These are phyloP conservation scores for Alectoris magna DNA, from an alignment of 2,797 vertebrate species.

Conservation along the genomic window DNA sequence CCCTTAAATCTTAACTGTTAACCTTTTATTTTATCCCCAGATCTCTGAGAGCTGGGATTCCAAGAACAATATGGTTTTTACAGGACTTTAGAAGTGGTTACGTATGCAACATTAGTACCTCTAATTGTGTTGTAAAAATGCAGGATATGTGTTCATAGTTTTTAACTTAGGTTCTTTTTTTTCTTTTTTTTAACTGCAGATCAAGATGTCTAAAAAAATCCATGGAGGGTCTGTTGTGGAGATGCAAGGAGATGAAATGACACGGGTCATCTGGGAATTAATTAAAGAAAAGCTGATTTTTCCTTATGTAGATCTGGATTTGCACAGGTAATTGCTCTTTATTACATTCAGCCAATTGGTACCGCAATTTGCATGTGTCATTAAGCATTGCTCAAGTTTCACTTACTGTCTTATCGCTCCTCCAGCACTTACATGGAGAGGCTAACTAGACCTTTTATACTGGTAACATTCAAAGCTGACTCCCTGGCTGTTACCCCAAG, in stretches of 20 bases:
- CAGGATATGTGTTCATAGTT: neutral
- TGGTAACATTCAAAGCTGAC: neutral
- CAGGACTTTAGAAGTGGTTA: neutral
- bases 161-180: neutral
- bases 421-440: neutral
- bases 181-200: conserved; percentile 30
- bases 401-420: neutral
- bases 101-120: neutral
- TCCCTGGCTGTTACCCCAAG: neutral
- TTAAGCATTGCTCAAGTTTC: neutral
- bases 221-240: conserved; percentile 93
- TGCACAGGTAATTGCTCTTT: conserved; percentile 89
- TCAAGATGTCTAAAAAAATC: conserved; percentile 93
- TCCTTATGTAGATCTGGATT: conserved; percentile 93
- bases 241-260: conserved; percentile 99
- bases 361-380: neutral
- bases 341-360: neutral
- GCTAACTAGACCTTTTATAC: neutral
- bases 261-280: conserved; percentile 96
- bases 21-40: neutral
- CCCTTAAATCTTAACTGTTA: neutral
- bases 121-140: neutral
- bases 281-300: conserved; percentile 98
- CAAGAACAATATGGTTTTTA: neutral
- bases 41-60: neutral